Base-by-base conservation (phyloP, 2,888 invertebrate species). In the Xestoiulus laeticollis region DNA sequence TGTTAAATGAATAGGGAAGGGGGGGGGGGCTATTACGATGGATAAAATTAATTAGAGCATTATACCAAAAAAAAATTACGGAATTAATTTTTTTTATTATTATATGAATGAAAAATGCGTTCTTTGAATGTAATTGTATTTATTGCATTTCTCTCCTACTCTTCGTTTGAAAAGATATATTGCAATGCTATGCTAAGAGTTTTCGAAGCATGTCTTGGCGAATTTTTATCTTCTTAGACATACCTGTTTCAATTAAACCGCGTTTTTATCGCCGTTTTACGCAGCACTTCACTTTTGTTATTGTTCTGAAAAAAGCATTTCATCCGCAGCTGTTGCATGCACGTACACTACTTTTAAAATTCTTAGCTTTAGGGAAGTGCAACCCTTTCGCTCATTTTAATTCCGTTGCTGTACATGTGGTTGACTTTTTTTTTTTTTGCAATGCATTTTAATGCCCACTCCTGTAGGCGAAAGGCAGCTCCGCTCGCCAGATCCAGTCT, bases 341-440 rank as follows among this genome's bases (percentile, higher is more conserved):
- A 59, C 53, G n/a, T 59, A 16, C 16, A 3, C n/a, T n/a, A n/a
- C 53, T n/a, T n/a, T 59, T 38, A 38, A 38, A 38, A 1, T 38
- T 38, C 8, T 38, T 38, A 8, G 53, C 53, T 59, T n/a, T n/a
- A 59, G 19, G n/a, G 83, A 19, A 83, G 22, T 19, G 26, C 38
- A 83, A 82, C 83, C 38, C 83, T 83, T 83, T 83, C 83, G 1
- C 38, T 26, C 26, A 32, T 83, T 26, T 83, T 83, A 26, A 83
- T 83, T 32, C 38, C 22, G 33, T 83, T 32, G 83, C 83, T 19
- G 83, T 32, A 19, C 38, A 30, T 32, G 83, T 83, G 83, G 26
- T 83, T 83, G 83, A 83, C 83, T 83, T 83, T 83, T 83, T 30
- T n/a, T n/a, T 83, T 68, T 68, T 68, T 68, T 10, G 26, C 6